Conservation (phyloP, 2,113 vertebrate genomes). For the Cynoglossus semilaevis region DNA sequence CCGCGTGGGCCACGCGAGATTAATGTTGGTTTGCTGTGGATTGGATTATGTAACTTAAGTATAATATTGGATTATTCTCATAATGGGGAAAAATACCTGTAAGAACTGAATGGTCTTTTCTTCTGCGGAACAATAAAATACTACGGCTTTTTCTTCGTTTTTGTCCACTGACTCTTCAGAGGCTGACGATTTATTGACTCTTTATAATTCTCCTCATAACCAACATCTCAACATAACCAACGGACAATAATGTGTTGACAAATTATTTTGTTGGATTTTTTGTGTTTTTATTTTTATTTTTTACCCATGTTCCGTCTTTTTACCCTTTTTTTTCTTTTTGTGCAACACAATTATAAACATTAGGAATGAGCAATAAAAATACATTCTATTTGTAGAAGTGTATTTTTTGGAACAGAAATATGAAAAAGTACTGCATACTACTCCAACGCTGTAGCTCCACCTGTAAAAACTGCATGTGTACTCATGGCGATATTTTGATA, state of each 20-base stretch:
- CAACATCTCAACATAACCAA: no score
- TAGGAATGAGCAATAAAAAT: background rate
- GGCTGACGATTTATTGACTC: no score
- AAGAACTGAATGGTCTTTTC: no score
- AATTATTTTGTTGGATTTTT: constrained; percentile 3
- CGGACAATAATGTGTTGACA: background rate
- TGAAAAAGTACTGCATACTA: constrained; percentile 13
- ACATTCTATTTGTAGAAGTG: background rate
- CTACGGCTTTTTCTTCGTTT: no score
- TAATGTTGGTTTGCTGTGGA: background rate
- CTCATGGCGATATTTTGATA: constrained; percentile 21
- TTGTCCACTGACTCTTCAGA: background rate
- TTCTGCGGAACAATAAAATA: no score
- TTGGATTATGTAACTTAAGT: background rate
- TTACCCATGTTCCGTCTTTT: background rate
- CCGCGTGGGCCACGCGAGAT: background rate
- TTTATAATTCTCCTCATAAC: no score
- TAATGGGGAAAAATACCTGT: no score
- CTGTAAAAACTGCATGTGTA: constrained; percentile 48
- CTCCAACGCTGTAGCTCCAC: constrained; percentile 17
- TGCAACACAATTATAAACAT: background rate
- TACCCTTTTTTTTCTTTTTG: background rate
- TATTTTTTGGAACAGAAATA: constrained; percentile 12
- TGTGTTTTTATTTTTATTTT: background rate
- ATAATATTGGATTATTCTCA: background rate